phyloP scores from a whole-genome alignment of 2,888 invertebrate genomes.

The Oscheius sp. region DNA sequence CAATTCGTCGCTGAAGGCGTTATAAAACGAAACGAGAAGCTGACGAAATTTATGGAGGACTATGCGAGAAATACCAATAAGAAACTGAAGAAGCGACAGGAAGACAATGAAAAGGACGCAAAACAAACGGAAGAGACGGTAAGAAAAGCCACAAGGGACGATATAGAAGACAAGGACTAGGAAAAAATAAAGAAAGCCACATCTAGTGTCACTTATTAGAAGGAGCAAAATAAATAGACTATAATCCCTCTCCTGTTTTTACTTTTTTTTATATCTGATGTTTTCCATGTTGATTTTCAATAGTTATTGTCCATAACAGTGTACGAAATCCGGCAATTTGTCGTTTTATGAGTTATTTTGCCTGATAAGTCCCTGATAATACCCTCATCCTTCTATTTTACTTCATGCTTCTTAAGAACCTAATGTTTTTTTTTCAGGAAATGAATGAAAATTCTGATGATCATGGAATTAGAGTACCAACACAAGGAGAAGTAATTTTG shows the following conservation, averaged over 20 bases:
- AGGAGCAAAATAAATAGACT: too few species aligned
- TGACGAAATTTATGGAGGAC: conserved; percentile 37
- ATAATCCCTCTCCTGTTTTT: too few species aligned
- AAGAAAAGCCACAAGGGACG: too few species aligned
- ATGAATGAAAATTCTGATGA: neutral
- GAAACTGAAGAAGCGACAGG: conserved; percentile 38
- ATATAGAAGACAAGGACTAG: too few species aligned
- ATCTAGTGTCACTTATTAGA: too few species aligned
- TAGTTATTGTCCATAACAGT: neutral
- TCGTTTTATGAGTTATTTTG: neutral
- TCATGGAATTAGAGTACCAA: neutral
- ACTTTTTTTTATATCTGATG: too few species aligned
- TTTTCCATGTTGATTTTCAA: neutral
- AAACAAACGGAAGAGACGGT: too few species aligned
- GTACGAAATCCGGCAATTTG: neutral
- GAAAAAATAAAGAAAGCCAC: too few species aligned
- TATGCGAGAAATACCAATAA: conserved; percentile 37
- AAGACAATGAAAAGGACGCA: conserved; percentile 28
- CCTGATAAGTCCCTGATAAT: neutral
- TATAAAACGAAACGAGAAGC: conserved; percentile 28
- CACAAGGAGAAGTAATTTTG: conserved; percentile 11
- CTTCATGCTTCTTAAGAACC: neutral
- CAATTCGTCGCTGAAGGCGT: conserved; percentile 44
- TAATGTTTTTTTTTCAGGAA: neutral
- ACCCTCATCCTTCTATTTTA: neutral